Evolutionary conservation across 2,797 vertebrate species (phyloP), one percentile per base, ranked within the genome.

Genomic region (Steatocranus sp.): DNA sequence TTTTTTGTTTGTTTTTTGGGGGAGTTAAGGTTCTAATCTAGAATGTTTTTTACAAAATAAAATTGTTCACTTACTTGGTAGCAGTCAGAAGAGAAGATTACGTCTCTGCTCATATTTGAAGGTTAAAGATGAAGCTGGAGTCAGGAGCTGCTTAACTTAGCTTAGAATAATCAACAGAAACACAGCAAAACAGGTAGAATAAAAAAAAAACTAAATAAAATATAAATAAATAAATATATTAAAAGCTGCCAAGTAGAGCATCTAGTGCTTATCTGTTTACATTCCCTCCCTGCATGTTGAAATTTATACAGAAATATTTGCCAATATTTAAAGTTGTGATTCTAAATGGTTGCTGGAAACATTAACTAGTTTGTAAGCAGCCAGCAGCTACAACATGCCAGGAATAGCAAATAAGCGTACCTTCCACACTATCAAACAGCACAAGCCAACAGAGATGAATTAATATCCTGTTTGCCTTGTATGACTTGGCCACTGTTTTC

Each of bases 1-100:
- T 38, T 7, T 20, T 38, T 66, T 38, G 7, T 23, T 66, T 38
- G 56, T 1, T 12, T 61, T 61, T 61, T 12, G 58, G 18, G 58
- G 11, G 58, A 61, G 58, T 36, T 36, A 8, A 20, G 32, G 56
- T 0, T 56, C 14, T 30, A 30, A 56, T 17, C 14, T 0, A 0
- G 53, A 56, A 61, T 61, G 32, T 20, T n/a, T 70, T 68, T 68
- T 25, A 25, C 20, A 25, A 68, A 27, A 68, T 27, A 68, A 46
- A 46, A 46, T 18, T 18, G 41, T 70, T 70, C 1, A 27, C 66
- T 46, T 70, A 27, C 41, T 46, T 46, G 23, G 6, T 18, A 1
- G 6, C 66, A 18, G 15, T 46, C 30, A 46, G 23, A 46, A 27
- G 38, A 30, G 15, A 5, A 46, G 41, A 5, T 70, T 46, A 11